Conservation (phyloP, 2,888 invertebrate genomes). For the Torymus auratus region DNA sequence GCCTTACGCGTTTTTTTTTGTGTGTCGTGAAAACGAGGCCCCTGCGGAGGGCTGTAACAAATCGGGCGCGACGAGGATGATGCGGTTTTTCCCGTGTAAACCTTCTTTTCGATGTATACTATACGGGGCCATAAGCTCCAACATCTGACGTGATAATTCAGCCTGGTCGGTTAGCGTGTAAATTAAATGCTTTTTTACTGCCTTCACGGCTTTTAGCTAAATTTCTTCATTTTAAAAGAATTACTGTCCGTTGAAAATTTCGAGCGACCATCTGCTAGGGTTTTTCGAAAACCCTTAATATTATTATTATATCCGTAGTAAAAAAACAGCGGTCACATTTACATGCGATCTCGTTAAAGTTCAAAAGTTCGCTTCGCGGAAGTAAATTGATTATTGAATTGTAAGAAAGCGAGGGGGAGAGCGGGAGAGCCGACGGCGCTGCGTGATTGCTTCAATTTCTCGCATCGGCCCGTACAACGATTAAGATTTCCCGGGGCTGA, state of each 20-base stretch:
- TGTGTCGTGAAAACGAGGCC: neutral
- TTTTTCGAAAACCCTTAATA: neutral
- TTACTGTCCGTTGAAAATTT: too few species aligned
- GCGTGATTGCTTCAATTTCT: slow-evolving; percentile 42
- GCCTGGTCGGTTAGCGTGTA: neutral
- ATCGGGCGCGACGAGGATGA: neutral
- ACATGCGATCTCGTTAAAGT: neutral
- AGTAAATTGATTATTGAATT: slow-evolving; percentile 24
- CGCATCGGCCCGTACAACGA: slow-evolving; percentile 34
- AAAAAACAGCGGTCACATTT: neutral
- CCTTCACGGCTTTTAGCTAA: too few species aligned
- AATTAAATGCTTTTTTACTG: neutral
- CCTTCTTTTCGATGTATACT: neutral
- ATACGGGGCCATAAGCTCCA: neutral
- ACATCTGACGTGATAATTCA: slow-evolving; percentile 7
- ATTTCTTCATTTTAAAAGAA: too few species aligned
- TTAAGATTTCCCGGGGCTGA: slow-evolving; percentile 55
- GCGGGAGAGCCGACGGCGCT: neutral
- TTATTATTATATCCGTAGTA: neutral
- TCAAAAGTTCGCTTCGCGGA: neutral
- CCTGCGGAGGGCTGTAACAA: slow-evolving; percentile 16
- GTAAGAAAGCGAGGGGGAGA: neutral
- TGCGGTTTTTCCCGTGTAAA: slow-evolving; percentile 24
- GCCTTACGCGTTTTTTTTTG: neutral
- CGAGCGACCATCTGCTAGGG: too few species aligned